Percentiles rank a stretch among this genome's conserved stretches.
Conservation (phyloP, 2,113 vertebrate species). For the Istiophorus platypterus region DNA sequence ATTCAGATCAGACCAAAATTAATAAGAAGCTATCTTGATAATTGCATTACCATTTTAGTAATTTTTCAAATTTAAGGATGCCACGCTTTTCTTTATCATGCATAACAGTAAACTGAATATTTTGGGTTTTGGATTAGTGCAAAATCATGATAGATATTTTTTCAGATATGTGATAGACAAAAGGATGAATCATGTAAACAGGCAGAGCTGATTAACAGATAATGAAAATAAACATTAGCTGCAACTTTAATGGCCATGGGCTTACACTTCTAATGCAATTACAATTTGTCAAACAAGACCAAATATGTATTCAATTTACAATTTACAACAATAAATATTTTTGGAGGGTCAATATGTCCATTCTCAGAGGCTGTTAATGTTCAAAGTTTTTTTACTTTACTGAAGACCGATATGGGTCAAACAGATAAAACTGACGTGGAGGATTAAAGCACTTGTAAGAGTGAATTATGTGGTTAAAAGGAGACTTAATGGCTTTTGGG, state of each 20-base stretch:
- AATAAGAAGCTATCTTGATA: too few species aligned
- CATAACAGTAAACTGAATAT: neutral
- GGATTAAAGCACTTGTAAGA: neutral
- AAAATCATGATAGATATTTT: too few species aligned
- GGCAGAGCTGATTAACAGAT: neutral
- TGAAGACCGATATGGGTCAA: neutral
- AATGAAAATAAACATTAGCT: too few species aligned
- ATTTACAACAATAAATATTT: neutral
- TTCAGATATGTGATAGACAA: too few species aligned
- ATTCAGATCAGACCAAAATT: too few species aligned
- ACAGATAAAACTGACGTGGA: neutral
- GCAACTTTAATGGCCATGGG: too few species aligned
- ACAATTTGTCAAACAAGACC: neutral
- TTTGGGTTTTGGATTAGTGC: neutral
- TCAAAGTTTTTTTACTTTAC: conserved; percentile 31
- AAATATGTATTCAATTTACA: neutral
- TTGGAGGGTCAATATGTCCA: conserved; percentile 8
- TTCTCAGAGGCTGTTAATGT: neutral
- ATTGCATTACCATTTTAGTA: too few species aligned
- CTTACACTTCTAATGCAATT: too few species aligned
- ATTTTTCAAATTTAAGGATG: neutral
- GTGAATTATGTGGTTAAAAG: neutral
- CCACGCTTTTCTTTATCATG: neutral
- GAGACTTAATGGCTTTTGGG: too few species aligned
- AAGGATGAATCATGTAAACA: neutral